Evolutionary conservation across 1,140 invertebrate genomes (phyloP).

Genomic region (Geopemphigus sp.): DNA sequence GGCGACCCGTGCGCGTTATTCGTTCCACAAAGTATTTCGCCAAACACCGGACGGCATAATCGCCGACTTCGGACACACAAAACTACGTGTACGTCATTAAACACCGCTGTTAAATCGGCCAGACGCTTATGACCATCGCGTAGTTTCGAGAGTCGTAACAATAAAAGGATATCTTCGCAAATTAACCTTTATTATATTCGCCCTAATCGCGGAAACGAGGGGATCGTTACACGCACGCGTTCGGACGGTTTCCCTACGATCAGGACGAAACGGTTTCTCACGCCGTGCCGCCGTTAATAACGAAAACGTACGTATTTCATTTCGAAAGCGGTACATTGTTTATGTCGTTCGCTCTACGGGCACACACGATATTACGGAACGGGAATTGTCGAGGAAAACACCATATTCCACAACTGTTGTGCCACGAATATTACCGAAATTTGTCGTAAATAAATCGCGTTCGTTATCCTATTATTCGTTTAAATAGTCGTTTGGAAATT

Average conservation of each 20-base stretch:
- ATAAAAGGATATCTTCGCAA: background rate
- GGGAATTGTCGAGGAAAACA: no score
- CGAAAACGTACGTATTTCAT: background rate
- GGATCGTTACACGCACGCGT: background rate
- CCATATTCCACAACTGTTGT: no score
- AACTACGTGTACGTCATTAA: background rate
- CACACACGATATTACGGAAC: no score
- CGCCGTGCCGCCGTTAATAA: background rate
- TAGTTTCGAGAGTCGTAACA: background rate
- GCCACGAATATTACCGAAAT: no score
- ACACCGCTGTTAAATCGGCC: no score
- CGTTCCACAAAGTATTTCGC: background rate
- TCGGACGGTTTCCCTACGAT: background rate
- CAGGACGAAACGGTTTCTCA: background rate
- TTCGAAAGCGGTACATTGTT: no score
- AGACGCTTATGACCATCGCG: background rate
- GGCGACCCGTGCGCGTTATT: no score
- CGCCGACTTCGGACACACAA: background rate
- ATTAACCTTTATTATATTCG: slow-evolving; percentile 19
- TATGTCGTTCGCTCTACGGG: no score
- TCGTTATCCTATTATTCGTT: no score
- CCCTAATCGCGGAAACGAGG: background rate
- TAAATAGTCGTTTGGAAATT: no score
- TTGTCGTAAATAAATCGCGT: no score
- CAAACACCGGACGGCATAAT: background rate